These are phyloP conservation scores for Epinotia nisella DNA, from an alignment of 2,888 invertebrate genomes.

Conservation along the genomic window DNA sequence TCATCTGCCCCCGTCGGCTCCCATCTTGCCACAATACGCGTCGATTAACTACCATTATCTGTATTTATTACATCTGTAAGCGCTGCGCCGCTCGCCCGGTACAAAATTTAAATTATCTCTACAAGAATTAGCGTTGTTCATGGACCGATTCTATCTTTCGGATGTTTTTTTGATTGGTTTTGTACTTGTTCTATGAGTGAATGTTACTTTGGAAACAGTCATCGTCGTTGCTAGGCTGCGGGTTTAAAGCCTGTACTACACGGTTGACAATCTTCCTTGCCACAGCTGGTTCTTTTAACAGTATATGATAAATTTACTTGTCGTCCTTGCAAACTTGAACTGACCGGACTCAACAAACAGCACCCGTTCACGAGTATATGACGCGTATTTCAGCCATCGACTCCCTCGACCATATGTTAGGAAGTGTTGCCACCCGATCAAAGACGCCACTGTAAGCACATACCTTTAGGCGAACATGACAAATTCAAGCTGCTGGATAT, in stretches of 20 bases:
- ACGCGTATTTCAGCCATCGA: too few relatives aligned
- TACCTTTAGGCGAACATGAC: too few relatives aligned
- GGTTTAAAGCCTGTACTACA: not conserved
- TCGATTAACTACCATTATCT: constrained; percentile 73
- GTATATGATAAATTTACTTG: too few relatives aligned
- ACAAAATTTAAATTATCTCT: constrained; percentile 36
- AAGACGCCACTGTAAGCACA: too few relatives aligned
- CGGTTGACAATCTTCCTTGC: not conserved
- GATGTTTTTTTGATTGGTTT: constrained; percentile 10
- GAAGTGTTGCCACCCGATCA: too few relatives aligned
- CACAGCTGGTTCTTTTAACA: too few relatives aligned
- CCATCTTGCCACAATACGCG: constrained; percentile 60
- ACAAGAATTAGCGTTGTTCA: constrained; percentile 27
- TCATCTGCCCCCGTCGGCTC: constrained; percentile 63
- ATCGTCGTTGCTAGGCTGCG: not conserved
- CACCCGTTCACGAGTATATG: too few relatives aligned
- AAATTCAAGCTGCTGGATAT: too few relatives aligned
- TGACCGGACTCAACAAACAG: too few relatives aligned
- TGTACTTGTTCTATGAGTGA: not conserved
- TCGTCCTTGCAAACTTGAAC: too few relatives aligned
- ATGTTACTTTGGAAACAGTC: constrained; percentile 12
- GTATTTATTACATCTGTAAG: constrained; percentile 70
- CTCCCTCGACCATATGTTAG: too few relatives aligned
- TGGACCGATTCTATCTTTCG: constrained; percentile 20
- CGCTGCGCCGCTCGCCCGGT: constrained; percentile 26